A percentile compares a stretch with the other conserved stretches of the same genome.
These are phyloP conservation scores for Rhinoptilus africanus DNA, from an alignment of 2,113 vertebrate species.

Conservation along the genomic window DNA sequence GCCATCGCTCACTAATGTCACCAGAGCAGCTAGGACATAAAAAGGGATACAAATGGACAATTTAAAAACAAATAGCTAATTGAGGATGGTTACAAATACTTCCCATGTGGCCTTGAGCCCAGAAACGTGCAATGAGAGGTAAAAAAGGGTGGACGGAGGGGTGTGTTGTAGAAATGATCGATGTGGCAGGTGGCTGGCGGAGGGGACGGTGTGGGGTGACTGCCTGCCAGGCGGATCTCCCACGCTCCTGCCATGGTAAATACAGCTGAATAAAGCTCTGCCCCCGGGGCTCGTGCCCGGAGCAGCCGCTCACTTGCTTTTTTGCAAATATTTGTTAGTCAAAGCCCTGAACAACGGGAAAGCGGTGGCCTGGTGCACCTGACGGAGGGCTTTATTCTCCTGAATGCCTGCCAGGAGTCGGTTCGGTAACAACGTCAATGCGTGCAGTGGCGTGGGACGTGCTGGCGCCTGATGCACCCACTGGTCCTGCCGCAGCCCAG, in stretches of 20 bases:
- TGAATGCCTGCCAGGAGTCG: neutral
- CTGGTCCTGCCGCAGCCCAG: neutral
- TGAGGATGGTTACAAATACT: constrained; percentile 38
- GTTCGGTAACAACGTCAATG: neutral
- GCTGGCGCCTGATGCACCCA: accelerated
- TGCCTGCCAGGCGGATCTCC: neutral
- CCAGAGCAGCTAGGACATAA: constrained; percentile 28
- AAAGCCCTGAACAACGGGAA: accelerated
- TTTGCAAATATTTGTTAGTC: neutral
- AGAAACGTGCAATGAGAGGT: neutral
- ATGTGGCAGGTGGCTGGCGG: neutral
- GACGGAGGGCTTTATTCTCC: neutral
- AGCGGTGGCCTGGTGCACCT: neutral
- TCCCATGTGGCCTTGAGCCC: neutral
- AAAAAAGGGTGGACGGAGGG: neutral
- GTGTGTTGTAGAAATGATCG: neutral
- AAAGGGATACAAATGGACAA: constrained; percentile 47
- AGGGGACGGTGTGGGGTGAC: accelerated
- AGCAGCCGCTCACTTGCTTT: neutral
- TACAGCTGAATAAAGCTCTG: neutral
- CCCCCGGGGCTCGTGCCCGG: neutral
- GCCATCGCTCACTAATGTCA: constrained; percentile 39
- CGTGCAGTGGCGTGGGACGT: accelerated
- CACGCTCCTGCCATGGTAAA: neutral
- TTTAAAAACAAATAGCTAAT: constrained; percentile 58